Base-by-base conservation (phyloP, 2,113 vertebrate species). In the Leucoraja erinaceus region DNA sequence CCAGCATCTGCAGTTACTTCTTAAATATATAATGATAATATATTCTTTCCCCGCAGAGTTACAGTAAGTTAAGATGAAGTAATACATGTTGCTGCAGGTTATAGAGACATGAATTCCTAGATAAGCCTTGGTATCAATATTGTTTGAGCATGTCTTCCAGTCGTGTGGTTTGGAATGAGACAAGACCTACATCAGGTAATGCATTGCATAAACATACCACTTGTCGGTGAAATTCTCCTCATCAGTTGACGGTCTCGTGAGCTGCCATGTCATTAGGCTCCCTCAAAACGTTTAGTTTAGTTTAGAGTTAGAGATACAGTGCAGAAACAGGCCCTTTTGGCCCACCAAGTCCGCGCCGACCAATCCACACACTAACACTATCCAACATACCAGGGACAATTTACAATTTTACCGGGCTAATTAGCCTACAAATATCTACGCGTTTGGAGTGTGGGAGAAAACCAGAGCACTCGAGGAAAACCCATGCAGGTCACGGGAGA, bases 71-170 rank as follows among this genome's bases (percentile, higher is more conserved):
- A 86, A n/a, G 81, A 61, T 61, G 54, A 86, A 12, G 83, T 63
- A 63, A 88, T 66, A 22, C 83, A 66, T 88, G 83, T 88, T 88
- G n/a, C 83, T 66, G 28, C 59, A 31, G 10, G 83, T 88, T 88
- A 88, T n/a, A 31, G 83, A 88, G 28, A 88, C n/a, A 14, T 31
- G 83, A 88, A 31, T n/a, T 66, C 28, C 59, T 88, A n/a, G 83
- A 88, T 66, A 88, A 88, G 59, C 83, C 83, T 63, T 6, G 12
- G 59, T 63, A 63, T 88, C 28, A 88, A 63, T 14, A 33, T 66
- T 88, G 83, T 61, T 31, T 88, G 59, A n/a, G 59, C 83, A 66
- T 31, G 59, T 61, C 83, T 88, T 59, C 59, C 59, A 88, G 31
- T 86, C 59, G 28, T 66, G 54, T 28, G 81, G 20, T 84, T 84